These are phyloP conservation scores for Struthio camelus DNA, from an alignment of 2,113 vertebrate species.

Conservation along the genomic window DNA sequence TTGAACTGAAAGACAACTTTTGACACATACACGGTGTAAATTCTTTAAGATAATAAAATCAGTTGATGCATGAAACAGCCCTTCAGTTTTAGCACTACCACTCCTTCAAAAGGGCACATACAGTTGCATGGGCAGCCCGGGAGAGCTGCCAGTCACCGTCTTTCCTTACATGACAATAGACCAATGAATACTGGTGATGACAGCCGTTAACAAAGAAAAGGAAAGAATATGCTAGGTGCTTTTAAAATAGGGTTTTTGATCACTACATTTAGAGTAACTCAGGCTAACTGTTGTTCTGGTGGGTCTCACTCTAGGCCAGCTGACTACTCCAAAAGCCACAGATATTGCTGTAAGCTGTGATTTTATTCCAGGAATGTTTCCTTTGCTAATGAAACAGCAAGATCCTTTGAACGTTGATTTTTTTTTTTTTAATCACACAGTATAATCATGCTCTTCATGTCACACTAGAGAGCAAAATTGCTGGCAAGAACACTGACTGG, in stretches of 20 bases:
- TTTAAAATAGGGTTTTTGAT: accelerated
- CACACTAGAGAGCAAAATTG: background rate
- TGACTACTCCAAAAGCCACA: background rate
- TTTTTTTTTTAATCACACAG: background rate
- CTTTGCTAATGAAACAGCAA: background rate
- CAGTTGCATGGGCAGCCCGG: background rate
- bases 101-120: background rate
- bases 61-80: accelerated
- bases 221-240: background rate
- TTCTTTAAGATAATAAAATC: background rate
- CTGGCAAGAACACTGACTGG: background rate
- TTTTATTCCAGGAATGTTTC: background rate
- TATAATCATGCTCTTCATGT: background rate
- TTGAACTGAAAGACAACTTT: background rate
- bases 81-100: background rate
- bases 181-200: background rate
- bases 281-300: background rate
- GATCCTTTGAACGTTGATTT: too few species aligned
- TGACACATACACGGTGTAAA: background rate
- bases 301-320: background rate
- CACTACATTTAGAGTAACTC: accelerated
- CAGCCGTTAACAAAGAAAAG: background rate
- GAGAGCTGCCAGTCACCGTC: background rate
- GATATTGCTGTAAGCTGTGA: background rate
- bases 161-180: background rate